Base-by-base conservation (phyloP, 2,797 vertebrate species). In the Pipistrellus pygmaeus region DNA sequence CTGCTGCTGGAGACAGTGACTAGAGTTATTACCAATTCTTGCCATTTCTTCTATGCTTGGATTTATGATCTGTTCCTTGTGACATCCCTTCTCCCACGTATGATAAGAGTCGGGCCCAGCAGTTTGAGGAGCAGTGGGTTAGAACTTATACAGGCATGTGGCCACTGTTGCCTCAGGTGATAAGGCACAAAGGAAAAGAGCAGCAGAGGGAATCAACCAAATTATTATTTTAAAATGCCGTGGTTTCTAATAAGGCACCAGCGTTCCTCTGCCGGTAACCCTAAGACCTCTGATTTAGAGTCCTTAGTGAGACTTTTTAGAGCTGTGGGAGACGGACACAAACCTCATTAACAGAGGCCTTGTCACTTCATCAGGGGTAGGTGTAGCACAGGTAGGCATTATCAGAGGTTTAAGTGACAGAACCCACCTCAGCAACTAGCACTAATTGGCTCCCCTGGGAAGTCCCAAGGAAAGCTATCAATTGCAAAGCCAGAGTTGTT, bases 371-470 rank as follows among this genome's bases (percentile, higher is more conserved):
- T 9, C 8, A 55, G 87, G 93, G 86, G 48, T 32, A 57, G 89
- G 85, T 66, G 9, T 35, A 41, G 48, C 1, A 0, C 91, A 93
- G 72, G 95, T 93, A 88, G 90, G 85, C 15, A 62, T 94, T 46
- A 77, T 76, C 20, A 62, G 82, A 86, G 75, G 32, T 85, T 93
- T 75, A 32, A 68, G 12, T 60, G 86, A 85, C 88, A 78, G 93
- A 95, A 84, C 93, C 93, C 88, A 95, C 91, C 82, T 85, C 60
- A 93, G 95, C 85, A 89, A 53, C 86, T 3, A 8, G 44, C 8
- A 32, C 90, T 97, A 97, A 97, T 96, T 97, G 91, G 96, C 75
- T 97, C 96, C 91, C 95, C 6, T 0, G 90, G 96, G 96, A 96
- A 69, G 90, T 84, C 78, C 85, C 72, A 69, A 78, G 60, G 86